Conservation (phyloP, 2,113 vertebrate species). For the Microcebus lehilahytsara region DNA sequence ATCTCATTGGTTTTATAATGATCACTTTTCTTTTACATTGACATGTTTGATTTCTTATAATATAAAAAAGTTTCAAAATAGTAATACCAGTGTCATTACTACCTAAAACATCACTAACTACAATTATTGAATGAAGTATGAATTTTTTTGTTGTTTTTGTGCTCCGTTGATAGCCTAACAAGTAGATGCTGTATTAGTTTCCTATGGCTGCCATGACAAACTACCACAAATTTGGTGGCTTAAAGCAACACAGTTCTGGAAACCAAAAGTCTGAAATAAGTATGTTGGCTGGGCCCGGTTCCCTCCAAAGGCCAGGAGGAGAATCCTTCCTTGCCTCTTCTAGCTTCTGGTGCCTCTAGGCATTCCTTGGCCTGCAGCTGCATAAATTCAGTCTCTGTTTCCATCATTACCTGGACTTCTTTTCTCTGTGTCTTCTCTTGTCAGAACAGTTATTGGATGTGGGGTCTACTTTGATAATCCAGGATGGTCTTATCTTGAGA, state of each 20-base stretch:
- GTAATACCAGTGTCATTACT: neutral
- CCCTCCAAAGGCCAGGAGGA: neutral
- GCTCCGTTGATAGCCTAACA: neutral
- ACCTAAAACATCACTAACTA: neutral
- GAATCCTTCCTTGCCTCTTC: neutral
- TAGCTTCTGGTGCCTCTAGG: neutral
- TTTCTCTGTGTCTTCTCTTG: neutral
- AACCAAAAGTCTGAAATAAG: neutral
- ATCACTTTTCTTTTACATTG: neutral
- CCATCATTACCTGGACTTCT: neutral
- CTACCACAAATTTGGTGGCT: neutral
- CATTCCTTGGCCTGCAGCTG: neutral
- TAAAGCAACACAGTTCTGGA: neutral
- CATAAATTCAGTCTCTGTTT: neutral
- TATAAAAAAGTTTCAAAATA: neutral
- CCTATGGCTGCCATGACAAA: neutral
- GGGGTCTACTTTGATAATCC: neutral
- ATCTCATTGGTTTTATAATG: slow-evolving; percentile 11
- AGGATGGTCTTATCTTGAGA: neutral
- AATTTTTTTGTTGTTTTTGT: neutral
- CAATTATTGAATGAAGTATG: neutral
- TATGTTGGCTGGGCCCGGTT: neutral
- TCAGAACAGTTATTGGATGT: neutral
- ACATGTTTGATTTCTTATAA: neutral
- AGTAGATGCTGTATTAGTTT: neutral